Conservation (phyloP, 2,113 vertebrate species). For the Solea senegalensis region DNA sequence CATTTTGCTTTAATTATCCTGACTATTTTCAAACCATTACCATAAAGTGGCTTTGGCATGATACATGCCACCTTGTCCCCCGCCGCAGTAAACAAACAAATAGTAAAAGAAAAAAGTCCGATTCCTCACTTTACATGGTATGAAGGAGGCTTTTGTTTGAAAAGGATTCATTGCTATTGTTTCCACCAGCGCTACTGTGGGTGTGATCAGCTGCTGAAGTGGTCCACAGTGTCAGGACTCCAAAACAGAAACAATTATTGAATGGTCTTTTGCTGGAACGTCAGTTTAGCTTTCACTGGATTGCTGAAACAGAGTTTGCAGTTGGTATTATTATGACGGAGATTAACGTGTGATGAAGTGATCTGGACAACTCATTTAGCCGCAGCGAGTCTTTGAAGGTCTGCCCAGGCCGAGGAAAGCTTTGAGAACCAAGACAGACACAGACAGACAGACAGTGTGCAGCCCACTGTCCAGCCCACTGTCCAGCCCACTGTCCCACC, state of each 20-base stretch:
- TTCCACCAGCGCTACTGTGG: conserved; percentile 61
- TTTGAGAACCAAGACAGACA: conserved; percentile 49
- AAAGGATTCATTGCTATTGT: conserved; percentile 65
- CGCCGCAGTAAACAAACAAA: conserved; percentile 64
- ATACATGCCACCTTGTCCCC: conserved; percentile 58
- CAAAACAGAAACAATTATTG: conserved; percentile 55
- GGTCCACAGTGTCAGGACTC: conserved; percentile 39
- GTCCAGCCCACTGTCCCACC: conserved; percentile 44
- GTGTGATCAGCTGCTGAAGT: conserved; percentile 45
- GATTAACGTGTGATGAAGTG: conserved; percentile 53
- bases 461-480: conserved; percentile 50
- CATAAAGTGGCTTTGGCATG: conserved; percentile 62
- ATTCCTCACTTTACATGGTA: conserved; percentile 43
- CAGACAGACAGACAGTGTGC: conserved; percentile 59
- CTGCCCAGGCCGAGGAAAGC: conserved; percentile 26
- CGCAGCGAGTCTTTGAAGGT: conserved; percentile 52
- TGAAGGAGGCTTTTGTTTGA: conserved; percentile 73
- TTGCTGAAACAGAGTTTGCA: conserved; percentile 38
- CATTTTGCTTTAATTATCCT: conserved; percentile 70
- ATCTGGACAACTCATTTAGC: conserved; percentile 55
- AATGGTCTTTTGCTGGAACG: conserved; percentile 36
- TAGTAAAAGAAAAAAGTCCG: conserved; percentile 66
- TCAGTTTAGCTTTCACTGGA: conserved; percentile 15
- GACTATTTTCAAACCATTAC: conserved; percentile 71
- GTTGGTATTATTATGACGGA: conserved; percentile 42